Evolutionary conservation across 2,113 vertebrate genomes (phyloP).

Genomic region (Glaucidium brasilianum): DNA sequence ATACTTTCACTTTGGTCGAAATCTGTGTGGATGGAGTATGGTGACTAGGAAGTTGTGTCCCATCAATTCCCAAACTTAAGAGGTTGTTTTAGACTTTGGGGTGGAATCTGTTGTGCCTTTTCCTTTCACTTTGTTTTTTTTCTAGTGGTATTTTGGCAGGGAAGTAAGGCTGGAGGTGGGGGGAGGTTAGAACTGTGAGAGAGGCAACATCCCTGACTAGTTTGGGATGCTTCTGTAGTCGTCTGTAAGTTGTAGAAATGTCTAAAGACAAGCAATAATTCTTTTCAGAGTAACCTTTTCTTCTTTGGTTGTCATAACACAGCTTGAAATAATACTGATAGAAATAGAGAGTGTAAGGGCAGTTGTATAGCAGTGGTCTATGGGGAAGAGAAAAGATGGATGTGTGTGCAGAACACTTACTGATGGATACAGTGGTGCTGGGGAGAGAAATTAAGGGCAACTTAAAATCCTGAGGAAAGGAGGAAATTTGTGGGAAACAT

Average conservation of each 20-base stretch:
- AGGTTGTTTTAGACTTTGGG: background rate
- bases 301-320: background rate
- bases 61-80: background rate
- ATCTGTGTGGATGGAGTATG: background rate
- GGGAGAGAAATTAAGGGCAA: too few species aligned
- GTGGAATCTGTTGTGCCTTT: background rate
- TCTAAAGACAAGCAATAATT: background rate
- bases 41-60: background rate
- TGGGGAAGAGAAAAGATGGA: rapidly evolving
- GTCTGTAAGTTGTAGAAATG: background rate
- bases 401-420: background rate
- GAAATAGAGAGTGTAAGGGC: background rate
- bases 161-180: too few species aligned
- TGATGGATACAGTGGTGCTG: background rate
- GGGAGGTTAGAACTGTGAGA: background rate
- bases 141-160: background rate
- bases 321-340: background rate
- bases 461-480: background rate
- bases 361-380: background rate
- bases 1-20: rapidly evolving
- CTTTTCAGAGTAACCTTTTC: background rate
- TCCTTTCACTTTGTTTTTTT: background rate
- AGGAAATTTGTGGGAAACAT: background rate
- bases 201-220: background rate
- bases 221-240: background rate